Percentiles rank a stretch among this genome's conserved stretches.
Evolutionary conservation across 2,888 invertebrate species (phyloP).

Genomic region (Chymomyza fuscimana): DNA sequence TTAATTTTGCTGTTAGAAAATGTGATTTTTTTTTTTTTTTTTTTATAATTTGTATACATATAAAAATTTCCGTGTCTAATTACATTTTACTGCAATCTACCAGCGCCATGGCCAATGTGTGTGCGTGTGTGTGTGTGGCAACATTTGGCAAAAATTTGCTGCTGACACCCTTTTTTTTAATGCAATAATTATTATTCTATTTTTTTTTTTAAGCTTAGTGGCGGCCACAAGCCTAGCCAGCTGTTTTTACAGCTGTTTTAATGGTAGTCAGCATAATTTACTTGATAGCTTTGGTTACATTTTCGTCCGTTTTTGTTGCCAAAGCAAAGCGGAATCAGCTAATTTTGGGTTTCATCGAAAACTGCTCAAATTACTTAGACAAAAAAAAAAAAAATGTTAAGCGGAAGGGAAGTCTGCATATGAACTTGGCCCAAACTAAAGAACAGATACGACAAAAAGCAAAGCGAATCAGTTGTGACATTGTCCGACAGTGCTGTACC

Average conservation of each 20-base stretch:
- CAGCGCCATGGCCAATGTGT: constrained; percentile 5
- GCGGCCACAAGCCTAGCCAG: constrained; percentile 24
- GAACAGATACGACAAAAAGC: too few species aligned
- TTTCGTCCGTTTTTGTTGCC: constrained; percentile 18
- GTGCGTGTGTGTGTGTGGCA: constrained; percentile 6
- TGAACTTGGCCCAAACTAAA: neutral
- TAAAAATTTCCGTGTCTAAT: constrained; percentile 43
- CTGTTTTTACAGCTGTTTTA: constrained; percentile 60
- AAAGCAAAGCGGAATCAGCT: constrained; percentile 20
- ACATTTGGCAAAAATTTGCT: constrained; percentile 30
- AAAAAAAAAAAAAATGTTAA: neutral
- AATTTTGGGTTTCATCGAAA: constrained; percentile 8
- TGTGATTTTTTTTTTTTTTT: neutral
- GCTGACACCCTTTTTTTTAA: neutral
- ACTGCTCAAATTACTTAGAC: constrained; percentile 34
- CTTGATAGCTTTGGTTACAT: constrained; percentile 3
- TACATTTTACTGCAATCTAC: constrained; percentile 34
- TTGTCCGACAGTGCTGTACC: too few species aligned
- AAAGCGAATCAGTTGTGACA: too few species aligned
- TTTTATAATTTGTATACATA: constrained; percentile 1
- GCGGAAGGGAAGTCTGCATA: neutral
- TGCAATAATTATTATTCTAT: neutral
- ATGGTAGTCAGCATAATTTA: constrained; percentile 38
- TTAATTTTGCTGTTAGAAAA: neutral
- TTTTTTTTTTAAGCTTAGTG: neutral